A percentile compares a stretch with the other conserved stretches of the same genome.
Conservation (phyloP, 2,888 invertebrate genomes). For the Sthenelais limicola region DNA sequence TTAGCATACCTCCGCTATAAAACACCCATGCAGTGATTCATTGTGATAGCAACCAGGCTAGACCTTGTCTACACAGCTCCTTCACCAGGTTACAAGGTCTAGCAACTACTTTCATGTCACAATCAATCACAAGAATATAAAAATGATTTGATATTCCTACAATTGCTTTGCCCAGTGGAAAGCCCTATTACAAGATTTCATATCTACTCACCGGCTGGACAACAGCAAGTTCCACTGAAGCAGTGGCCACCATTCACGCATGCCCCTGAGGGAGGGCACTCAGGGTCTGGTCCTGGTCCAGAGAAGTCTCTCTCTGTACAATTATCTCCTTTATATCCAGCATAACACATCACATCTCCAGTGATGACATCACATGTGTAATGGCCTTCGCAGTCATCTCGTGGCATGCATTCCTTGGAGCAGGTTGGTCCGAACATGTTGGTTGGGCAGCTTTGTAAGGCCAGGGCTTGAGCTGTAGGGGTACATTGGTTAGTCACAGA, state of each 20-base stretch:
- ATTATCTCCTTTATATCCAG: constrained; percentile 8
- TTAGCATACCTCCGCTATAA: too few species aligned
- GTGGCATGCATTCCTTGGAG: constrained; percentile 18
- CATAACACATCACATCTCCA: constrained; percentile 13
- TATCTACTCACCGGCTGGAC: constrained; percentile 1
- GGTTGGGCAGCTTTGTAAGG: background rate
- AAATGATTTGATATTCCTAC: too few species aligned
- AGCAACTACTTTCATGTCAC: too few species aligned
- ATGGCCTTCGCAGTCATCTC: constrained; percentile 16
- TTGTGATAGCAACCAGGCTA: too few species aligned
- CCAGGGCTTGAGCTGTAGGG: too few species aligned
- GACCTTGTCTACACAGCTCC: too few species aligned
- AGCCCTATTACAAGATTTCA: background rate
- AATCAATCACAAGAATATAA: too few species aligned
- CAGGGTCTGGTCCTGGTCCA: constrained; percentile 15
- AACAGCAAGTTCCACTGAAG: constrained; percentile 17
- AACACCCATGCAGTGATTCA: too few species aligned
- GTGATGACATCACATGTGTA: constrained; percentile 14
- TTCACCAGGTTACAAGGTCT: too few species aligned
- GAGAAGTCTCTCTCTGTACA: constrained; percentile 22
- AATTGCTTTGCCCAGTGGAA: too few species aligned
- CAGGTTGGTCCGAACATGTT: constrained; percentile 25
- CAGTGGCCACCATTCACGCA: constrained; percentile 10
- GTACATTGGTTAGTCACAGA: background rate
- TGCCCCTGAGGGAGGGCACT: background rate